Percentiles rank a stretch among this genome's conserved stretches.
phyloP scores from a whole-genome alignment of 2,113 vertebrate genomes.

The Sturnus vulgaris region DNA sequence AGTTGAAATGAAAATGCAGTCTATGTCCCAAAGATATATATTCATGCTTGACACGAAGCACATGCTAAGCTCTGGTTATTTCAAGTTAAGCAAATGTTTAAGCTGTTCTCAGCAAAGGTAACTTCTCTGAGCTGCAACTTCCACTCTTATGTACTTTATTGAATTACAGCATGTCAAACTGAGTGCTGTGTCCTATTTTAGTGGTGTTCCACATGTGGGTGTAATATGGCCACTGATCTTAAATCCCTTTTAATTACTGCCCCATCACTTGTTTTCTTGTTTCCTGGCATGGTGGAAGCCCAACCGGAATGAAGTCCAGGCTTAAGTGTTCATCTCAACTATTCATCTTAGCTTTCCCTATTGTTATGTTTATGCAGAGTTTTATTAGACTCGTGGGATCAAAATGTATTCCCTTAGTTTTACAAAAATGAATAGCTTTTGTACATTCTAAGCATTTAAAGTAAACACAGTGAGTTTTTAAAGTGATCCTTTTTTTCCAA shows the following conservation, averaged over 20 bases:
- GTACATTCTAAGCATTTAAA: constrained; percentile 21
- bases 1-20: background rate
- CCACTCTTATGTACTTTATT: background rate
- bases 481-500: constrained; percentile 1
- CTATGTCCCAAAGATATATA: background rate
- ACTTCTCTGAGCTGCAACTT: background rate
- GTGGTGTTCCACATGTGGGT: background rate
- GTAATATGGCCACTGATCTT: background rate
- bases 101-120: background rate
- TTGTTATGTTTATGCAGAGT: constrained; percentile 51
- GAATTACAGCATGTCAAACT: background rate
- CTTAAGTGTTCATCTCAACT: constrained; percentile 25
- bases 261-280: constrained; percentile 5
- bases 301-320: background rate
- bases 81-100: background rate
- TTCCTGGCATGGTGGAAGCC: constrained; percentile 7
- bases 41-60: background rate
- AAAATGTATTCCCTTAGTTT: constrained; percentile 37
- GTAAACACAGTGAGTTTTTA: constrained; percentile 18
- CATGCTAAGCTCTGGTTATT: background rate
- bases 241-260: constrained; percentile 23
- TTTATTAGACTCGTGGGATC: constrained; percentile 56
- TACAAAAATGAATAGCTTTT: constrained; percentile 39
- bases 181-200: background rate
- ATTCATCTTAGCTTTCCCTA: constrained; percentile 26